phyloP scores from a whole-genome alignment of 2,797 vertebrate species.

The Clarias pachynema region DNA sequence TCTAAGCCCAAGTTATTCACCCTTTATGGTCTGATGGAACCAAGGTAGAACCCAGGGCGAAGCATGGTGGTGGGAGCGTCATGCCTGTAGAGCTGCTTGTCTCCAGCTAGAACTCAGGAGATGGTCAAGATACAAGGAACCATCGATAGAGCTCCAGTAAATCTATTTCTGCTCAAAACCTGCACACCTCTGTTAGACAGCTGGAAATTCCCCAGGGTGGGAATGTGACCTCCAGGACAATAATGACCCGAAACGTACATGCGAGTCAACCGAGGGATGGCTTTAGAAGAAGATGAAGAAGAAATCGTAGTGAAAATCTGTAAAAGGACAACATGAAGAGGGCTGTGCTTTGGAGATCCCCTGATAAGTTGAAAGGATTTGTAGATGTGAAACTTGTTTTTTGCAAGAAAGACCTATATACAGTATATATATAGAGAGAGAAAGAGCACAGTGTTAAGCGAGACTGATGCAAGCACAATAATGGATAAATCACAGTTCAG shows the following conservation, averaged over 20 bases:
- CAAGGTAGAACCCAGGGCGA: neutral
- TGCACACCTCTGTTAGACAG: neutral
- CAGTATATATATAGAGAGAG: neutral
- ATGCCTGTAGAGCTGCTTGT: neutral
- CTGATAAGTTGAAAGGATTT: no score
- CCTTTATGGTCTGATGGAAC: neutral
- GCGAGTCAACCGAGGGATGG: neutral
- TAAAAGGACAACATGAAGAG: no score
- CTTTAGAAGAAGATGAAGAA: neutral
- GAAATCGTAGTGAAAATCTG: no score
- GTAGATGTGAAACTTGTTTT: no score
- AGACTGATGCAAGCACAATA: neutral
- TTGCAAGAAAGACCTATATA: no score
- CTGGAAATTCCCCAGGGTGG: neutral
- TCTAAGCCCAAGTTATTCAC: neutral
- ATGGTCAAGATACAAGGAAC: neutral
- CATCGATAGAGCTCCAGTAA: neutral
- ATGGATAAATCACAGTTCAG: neutral
- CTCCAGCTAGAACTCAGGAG: neutral
- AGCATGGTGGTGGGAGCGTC: neutral
- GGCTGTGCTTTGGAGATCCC: no score
- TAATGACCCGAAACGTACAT: no score
- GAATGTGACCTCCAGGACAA: no score
- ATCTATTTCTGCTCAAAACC: neutral
- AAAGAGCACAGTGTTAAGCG: neutral